These are phyloP conservation scores for Orthosia gracilis DNA, from an alignment of 2,888 invertebrate genomes.

Conservation along the genomic window DNA sequence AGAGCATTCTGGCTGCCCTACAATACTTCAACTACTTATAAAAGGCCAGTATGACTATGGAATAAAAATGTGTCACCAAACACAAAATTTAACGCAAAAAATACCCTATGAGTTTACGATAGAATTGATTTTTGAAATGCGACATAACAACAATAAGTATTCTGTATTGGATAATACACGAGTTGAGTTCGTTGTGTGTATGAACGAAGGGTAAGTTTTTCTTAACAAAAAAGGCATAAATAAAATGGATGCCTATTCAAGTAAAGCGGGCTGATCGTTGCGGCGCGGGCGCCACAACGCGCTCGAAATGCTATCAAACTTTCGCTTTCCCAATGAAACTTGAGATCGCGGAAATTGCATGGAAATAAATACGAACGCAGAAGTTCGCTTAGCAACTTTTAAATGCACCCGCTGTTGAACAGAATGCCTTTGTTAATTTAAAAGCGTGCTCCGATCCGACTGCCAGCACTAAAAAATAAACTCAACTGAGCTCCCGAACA, in stretches of 20 bases:
- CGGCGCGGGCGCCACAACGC: constrained; percentile 68
- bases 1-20: constrained; percentile 51
- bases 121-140: constrained; percentile 31
- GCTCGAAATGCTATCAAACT: constrained; percentile 78
- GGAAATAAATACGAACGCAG: constrained; percentile 83
- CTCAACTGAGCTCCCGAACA: constrained; percentile 56
- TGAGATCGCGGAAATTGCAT: constrained; percentile 83
- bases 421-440: constrained; percentile 85
- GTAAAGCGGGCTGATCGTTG: constrained; percentile 65
- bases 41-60: constrained; percentile 61
- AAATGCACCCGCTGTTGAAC: constrained; percentile 79
- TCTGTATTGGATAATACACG: constrained; percentile 47
- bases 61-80: constrained; percentile 62
- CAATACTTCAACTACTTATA: constrained; percentile 62
- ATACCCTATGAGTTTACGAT: constrained; percentile 17
- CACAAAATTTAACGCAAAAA: constrained; percentile 2
- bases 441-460: constrained; percentile 78
- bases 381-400: constrained; percentile 83
- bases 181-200: constrained; percentile 47
- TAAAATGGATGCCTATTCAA: constrained; percentile 70
- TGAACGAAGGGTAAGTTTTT: constrained; percentile 64
- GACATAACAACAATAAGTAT: constrained; percentile 18
- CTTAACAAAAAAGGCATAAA: constrained; percentile 71
- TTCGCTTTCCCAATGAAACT: constrained; percentile 84
- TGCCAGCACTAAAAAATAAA: constrained; percentile 74